These are phyloP conservation scores for Salvelinus fontinalis DNA, from an alignment of 2,113 vertebrate species.

Conservation along the genomic window DNA sequence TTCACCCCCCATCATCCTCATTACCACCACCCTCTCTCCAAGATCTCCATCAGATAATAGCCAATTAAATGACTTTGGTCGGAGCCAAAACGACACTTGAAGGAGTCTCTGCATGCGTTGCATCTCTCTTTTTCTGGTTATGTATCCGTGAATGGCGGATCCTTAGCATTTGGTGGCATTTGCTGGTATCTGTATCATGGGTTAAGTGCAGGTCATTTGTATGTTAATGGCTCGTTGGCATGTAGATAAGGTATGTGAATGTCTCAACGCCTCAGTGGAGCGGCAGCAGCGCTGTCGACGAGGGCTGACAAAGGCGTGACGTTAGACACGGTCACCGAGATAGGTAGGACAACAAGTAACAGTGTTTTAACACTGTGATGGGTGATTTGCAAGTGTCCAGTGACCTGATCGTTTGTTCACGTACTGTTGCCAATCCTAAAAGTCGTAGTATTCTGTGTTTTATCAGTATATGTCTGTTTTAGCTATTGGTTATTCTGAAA, in stretches of 20 bases:
- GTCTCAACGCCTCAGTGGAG: conserved; percentile 43
- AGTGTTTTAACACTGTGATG: too few relatives aligned
- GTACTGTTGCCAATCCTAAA: background rate
- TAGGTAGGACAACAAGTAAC: background rate
- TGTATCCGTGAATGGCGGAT: conserved; percentile 72
- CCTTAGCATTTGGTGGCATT: conserved; percentile 68
- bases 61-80: conserved; percentile 64
- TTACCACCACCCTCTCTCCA: conserved; percentile 43
- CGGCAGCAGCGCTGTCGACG: background rate
- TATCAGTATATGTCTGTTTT: too few relatives aligned
- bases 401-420: background rate
- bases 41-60: conserved; percentile 45
- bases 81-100: conserved; percentile 53
- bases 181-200: conserved; percentile 75
- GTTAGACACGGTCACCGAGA: conserved; percentile 13
- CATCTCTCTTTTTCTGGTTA: conserved; percentile 55
- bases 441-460: background rate
- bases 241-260: conserved; percentile 63
- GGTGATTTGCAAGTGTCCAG: background rate
- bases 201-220: conserved; percentile 75
- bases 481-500: background rate
- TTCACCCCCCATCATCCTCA: conserved; percentile 10
- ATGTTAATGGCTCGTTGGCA: conserved; percentile 76
- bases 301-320: background rate
- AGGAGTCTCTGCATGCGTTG: conserved; percentile 55